A percentile compares a stretch with the other conserved stretches of the same genome.
phyloP scores from a whole-genome alignment of 2,888 invertebrate species.

The Amiota communis region DNA sequence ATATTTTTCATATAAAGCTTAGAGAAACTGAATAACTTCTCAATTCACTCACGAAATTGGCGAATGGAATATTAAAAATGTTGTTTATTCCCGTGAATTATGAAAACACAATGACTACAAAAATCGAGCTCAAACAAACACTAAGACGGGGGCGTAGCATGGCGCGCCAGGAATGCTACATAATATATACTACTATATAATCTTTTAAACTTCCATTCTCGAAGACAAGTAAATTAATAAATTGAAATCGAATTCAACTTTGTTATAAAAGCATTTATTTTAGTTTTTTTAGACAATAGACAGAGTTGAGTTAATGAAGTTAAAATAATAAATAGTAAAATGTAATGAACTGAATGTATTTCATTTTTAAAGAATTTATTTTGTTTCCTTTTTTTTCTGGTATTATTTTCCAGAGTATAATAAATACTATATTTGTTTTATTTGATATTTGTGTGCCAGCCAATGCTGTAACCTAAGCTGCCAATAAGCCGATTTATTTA shows the following conservation, averaged over 20 bases:
- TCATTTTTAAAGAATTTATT: background rate
- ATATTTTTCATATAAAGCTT: no score
- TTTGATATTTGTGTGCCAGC: constrained; percentile 32
- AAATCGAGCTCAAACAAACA: no score
- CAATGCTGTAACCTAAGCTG: constrained; percentile 13
- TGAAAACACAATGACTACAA: no score
- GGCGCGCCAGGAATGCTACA: no score
- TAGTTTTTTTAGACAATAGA: background rate
- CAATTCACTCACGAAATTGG: no score
- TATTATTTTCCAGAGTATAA: no score
- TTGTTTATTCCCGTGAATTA: no score
- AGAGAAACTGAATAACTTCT: no score
- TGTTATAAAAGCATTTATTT: background rate
- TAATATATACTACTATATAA: no score
- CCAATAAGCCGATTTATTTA: constrained; percentile 45
- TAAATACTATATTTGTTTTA: constrained; percentile 33
- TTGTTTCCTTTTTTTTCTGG: background rate
- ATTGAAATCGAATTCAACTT: background rate
- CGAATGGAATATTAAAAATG: no score
- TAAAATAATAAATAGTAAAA: background rate
- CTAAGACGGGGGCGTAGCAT: no score
- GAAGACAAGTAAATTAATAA: background rate
- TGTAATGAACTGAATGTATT: constrained; percentile 1
- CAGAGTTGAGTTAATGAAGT: background rate
- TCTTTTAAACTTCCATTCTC: no score